These are phyloP conservation scores for Pteronura brasiliensis DNA, from an alignment of 2,113 vertebrate genomes.

Conservation along the genomic window DNA sequence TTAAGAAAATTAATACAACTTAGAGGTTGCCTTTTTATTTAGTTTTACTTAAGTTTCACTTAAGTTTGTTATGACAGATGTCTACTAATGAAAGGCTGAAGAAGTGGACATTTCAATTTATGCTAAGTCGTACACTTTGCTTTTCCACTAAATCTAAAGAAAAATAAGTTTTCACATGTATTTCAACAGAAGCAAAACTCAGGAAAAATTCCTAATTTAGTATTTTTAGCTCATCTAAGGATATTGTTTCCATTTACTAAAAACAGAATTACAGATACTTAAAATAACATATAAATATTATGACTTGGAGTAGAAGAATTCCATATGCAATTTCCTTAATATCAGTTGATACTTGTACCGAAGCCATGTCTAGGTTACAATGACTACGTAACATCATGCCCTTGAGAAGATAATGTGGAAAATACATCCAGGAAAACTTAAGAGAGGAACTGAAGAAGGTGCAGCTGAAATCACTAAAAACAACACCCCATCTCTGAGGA, in stretches of 20 bases:
- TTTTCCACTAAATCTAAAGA: constrained; percentile 25
- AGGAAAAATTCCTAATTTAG: not conserved
- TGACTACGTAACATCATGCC: not conserved
- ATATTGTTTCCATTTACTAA: not conserved
- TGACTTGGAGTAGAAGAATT: not conserved
- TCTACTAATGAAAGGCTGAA: not conserved
- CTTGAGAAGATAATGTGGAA: not conserved
- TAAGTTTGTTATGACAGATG: not conserved
- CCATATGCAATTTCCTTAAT: not conserved
- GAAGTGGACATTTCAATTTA: constrained; percentile 3
- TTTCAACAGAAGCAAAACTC: constrained; percentile 15
- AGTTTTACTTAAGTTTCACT: not conserved
- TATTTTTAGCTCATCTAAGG: not conserved
- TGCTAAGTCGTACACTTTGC: not conserved
- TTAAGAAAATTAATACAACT: not conserved
- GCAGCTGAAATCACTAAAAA: not conserved
- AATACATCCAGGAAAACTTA: not conserved
- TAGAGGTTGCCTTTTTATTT: not conserved
- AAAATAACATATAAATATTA: constrained; percentile 22
- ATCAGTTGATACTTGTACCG: not conserved
- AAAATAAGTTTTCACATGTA: not conserved
- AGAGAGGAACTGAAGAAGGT: not conserved
- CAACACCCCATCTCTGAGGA: not conserved
- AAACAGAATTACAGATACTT: not conserved
- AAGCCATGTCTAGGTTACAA: not conserved